phyloP scores from a whole-genome alignment of 2,888 invertebrate genomes.

The Rhimphoctona megacephalus region DNA sequence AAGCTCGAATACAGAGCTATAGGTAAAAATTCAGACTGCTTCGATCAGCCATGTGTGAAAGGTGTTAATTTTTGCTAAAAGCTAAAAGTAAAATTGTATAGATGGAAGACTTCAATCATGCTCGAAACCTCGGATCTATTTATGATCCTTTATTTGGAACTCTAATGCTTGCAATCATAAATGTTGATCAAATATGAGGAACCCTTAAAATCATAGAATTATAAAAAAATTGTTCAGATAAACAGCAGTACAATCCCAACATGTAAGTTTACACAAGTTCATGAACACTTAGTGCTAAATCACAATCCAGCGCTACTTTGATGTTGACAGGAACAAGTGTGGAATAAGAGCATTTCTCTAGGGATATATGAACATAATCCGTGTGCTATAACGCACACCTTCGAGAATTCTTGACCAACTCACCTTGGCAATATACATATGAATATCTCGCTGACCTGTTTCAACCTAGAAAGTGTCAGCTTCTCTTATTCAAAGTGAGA shows the following conservation, averaged over 20 bases:
- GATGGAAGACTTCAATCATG: neutral
- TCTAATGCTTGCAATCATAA: neutral
- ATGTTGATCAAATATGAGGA: neutral
- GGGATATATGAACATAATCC: slow-evolving; percentile 41
- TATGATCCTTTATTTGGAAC: neutral
- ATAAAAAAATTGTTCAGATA: neutral
- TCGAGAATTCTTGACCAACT: slow-evolving; percentile 39
- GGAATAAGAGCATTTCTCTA: neutral
- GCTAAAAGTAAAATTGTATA: neutral
- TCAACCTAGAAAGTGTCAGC: slow-evolving; percentile 17
- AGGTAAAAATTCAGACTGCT: neutral
- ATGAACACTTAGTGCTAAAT: slow-evolving; percentile 20
- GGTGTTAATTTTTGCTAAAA: slow-evolving; percentile 42
- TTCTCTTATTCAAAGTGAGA: slow-evolving; percentile 31
- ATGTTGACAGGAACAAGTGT: neutral
- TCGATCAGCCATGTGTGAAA: slow-evolving; percentile 11
- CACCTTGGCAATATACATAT: slow-evolving; percentile 28
- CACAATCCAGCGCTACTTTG: neutral
- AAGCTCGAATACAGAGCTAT: neutral
- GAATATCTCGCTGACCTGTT: slow-evolving; percentile 45
- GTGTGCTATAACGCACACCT: slow-evolving; percentile 19
- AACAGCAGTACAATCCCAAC: slow-evolving; percentile 15
- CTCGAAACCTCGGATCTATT: neutral
- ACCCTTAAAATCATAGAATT: neutral
- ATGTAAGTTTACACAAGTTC: slow-evolving; percentile 5